Evolutionary conservation across 2,888 invertebrate species (phyloP).

Genomic region (Limnephilus marmoratus): DNA sequence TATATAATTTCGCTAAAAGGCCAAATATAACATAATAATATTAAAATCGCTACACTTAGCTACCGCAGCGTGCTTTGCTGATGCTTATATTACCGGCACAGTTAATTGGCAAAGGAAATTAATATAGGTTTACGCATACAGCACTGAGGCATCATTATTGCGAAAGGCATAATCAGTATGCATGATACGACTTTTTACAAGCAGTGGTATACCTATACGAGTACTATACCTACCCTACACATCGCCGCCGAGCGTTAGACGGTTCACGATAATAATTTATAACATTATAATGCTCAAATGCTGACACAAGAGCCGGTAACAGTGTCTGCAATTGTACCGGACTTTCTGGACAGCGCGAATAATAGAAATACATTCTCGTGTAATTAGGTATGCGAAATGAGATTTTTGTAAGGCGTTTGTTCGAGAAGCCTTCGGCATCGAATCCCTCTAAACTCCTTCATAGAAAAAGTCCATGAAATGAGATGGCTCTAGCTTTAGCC

Average conservation of each 20-base stretch:
- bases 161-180: conserved; percentile 16
- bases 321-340: not conserved
- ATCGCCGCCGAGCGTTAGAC: not conserved
- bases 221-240: not conserved
- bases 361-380: not conserved
- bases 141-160: not conserved
- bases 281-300: not conserved
- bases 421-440: not conserved
- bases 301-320: not conserved
- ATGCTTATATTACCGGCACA: not conserved
- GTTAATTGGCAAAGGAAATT: not conserved
- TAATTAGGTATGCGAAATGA: not conserved
- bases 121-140: not conserved
- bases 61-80: not conserved
- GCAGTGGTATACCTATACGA: not conserved
- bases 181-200: conserved; percentile 13
- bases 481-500: not conserved
- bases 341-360: not conserved
- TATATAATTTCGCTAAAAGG: not conserved
- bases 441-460: not conserved
- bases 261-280: not conserved
- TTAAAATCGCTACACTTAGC: not conserved
- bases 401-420: not conserved
- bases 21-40: not conserved
- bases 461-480: not conserved